Evolutionary conservation across 53 echinoderm and acorn worm genomes (phyloP), one percentile per base, ranked within the genome.

Genomic region (Apostichopus leukothele): DNA sequence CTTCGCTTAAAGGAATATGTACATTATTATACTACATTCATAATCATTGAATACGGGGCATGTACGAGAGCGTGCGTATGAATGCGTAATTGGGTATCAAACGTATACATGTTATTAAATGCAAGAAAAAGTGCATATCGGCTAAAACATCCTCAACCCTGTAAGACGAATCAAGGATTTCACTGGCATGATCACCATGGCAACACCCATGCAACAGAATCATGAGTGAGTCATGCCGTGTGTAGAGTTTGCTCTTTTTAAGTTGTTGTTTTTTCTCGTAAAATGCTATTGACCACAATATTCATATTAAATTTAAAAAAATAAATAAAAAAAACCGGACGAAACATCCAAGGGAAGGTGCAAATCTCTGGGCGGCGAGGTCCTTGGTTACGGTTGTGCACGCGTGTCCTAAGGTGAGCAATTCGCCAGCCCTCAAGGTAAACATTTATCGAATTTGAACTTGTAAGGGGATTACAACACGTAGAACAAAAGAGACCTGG

Each of bases 341-440:
- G 2, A 39, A 39, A 39, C 3, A 39, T 39, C 39, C 39, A 39
- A 9, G 16, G 16, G 63, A 63, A 63, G 63, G 63, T 63, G 63
- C 63, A 63, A 63, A 11, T 19, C 52, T 51, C 51, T 16, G 50
- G 51, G 79, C 51, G 22, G 18, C n/a, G 52, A 53, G 9, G 5
- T 51, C 79, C 18, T 79, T 51, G 79, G 54, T 51, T 53, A 53
- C 51, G 51, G 51, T 10, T 53, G n/a, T 52, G 6, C 18, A 79
- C 51, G 53, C 54, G 79, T 79, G 50, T 52, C 51, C 52, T 27
- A 39, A 77, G 19, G 16, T 50, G 79, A 51, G 54, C 53, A 13
- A 13, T 51, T 79, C 53, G 51, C 51, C 79, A 53, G 52, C 79
- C 79, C 53, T 79, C 79, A 79, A 79, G 79, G 79, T 79, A 50